Evolutionary conservation across 2,113 vertebrate species (phyloP).

Genomic region (Phasianus colchicus): DNA sequence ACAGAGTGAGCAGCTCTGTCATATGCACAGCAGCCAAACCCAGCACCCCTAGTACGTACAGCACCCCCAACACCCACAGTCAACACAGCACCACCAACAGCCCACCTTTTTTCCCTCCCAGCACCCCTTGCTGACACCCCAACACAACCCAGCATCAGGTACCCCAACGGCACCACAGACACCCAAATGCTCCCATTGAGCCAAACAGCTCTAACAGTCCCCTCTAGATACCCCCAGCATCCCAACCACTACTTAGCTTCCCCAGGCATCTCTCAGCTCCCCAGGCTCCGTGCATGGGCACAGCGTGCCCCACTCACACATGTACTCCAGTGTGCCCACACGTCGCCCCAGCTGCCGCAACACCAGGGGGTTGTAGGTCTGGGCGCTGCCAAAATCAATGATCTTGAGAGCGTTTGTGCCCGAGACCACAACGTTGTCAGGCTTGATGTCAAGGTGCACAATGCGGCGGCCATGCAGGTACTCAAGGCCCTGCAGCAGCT

Average conservation of each 20-base stretch:
- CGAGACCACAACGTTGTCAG: slow-evolving; percentile 92
- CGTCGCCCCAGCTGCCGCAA: slow-evolving; percentile 89
- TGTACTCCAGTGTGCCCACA: slow-evolving; percentile 92
- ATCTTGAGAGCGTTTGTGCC: slow-evolving; percentile 93
- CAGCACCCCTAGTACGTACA: neutral
- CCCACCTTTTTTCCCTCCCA: neutral
- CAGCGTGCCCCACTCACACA: slow-evolving; percentile 85
- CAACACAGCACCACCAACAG: neutral
- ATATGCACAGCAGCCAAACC: neutral
- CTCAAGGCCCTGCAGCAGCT: slow-evolving; percentile 94
- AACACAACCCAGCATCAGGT: neutral
- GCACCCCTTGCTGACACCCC: neutral
- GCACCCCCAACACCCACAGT: too few relatives aligned
- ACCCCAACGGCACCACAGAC: neutral
- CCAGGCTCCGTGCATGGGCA: neutral
- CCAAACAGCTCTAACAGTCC: neutral
- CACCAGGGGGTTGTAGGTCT: slow-evolving; percentile 92
- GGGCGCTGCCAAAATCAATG: slow-evolving; percentile 95
- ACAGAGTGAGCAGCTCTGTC: neutral
- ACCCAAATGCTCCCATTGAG: neutral
- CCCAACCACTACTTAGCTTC: neutral
- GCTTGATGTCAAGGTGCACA: slow-evolving; percentile 96
- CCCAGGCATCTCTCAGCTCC: neutral
- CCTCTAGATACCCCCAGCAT: neutral
- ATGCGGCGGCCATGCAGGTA: slow-evolving; percentile 91